These are phyloP conservation scores for Nematostella vectensis DNA, from an alignment of 92 coral and sea anemone genomes.

Conservation along the genomic window DNA sequence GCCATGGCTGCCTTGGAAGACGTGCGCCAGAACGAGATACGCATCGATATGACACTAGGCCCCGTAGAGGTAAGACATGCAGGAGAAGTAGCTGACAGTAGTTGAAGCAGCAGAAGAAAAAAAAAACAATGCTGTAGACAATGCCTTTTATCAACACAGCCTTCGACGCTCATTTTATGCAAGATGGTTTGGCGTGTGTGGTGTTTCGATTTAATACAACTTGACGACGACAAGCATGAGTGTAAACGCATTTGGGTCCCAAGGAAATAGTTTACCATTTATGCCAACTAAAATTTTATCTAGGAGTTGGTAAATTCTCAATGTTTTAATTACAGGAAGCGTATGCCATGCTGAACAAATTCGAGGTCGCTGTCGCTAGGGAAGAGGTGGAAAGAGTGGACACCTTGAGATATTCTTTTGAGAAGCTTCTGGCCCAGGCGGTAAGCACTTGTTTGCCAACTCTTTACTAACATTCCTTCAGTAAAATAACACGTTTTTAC, in stretches of 20 bases:
- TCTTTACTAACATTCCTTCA: neutral
- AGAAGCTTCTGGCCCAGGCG: conserved; percentile 78
- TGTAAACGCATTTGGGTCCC: no score
- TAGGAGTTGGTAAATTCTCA: no score
- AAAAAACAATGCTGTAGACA: no score
- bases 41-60: conserved; percentile 78
- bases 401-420: conserved; percentile 76
- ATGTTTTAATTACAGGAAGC: conserved; percentile 88
- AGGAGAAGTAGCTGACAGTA: neutral
- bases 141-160: no score
- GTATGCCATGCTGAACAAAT: conserved; percentile 70
- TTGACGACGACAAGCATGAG: no score
- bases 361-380: conserved; percentile 78
- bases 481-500: no score
- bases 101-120: neutral
- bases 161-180: no score
- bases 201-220: no score
- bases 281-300: no score
- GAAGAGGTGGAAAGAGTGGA: conserved; percentile 87
- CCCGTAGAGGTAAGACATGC: conserved; percentile 82
- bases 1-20: conserved; percentile 90
- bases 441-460: conserved; percentile 28
- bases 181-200: no score
- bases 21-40: conserved; percentile 64
- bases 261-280: no score